Evolutionary conservation across 64 coral and sea anemone genomes (phyloP).

Genomic region (Dendronephthya gigantea): DNA sequence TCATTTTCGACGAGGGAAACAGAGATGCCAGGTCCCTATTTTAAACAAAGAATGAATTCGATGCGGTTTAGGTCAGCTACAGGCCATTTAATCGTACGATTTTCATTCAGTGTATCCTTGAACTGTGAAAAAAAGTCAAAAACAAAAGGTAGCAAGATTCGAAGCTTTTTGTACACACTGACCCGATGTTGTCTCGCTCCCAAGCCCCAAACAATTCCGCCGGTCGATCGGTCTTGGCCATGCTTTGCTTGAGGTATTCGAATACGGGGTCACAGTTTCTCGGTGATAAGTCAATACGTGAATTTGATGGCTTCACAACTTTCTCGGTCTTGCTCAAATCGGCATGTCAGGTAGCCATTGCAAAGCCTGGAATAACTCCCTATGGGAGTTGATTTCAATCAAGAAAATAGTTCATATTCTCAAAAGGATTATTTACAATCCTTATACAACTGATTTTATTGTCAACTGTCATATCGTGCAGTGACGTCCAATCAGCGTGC

Average conservation of each 20-base stretch:
- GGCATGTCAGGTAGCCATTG: neutral
- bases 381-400: neutral
- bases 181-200: slow-evolving; percentile 19
- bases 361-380: neutral
- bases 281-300: neutral
- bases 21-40: neutral
- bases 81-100: neutral
- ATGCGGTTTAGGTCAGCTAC: neutral
- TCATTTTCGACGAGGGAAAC: slow-evolving; percentile 47
- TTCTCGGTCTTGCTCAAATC: neutral
- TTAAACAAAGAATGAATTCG: neutral
- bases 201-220: slow-evolving; percentile 5
- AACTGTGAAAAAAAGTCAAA: neutral
- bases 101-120: neutral
- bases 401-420: neutral
- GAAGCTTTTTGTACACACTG: neutral
- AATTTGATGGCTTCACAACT: neutral
- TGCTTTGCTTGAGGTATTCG: neutral
- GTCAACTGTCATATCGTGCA: neutral
- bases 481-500: neutral
- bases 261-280: neutral
- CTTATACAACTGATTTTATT: neutral
- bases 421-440: slow-evolving; percentile 8
- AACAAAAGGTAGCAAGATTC: neutral
- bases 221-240: neutral